These are phyloP conservation scores for Macroramphosus scolopax DNA, from an alignment of 2,797 vertebrate genomes.

Conservation along the genomic window DNA sequence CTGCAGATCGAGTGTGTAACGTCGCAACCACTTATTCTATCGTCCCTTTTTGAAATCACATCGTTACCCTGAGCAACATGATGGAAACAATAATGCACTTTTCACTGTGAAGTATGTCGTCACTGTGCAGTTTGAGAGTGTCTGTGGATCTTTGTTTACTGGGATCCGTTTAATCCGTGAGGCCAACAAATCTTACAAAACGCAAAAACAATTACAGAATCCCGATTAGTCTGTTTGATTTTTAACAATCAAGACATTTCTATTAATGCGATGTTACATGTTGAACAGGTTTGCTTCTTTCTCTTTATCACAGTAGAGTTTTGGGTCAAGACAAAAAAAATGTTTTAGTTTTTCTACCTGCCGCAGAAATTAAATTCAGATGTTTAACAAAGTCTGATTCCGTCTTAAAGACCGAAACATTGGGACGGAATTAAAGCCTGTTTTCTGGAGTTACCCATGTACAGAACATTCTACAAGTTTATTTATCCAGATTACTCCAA, in stretches of 20 bases:
- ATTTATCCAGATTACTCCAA: constrained; percentile 71
- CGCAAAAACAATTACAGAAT: constrained; percentile 51
- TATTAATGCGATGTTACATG: too few species aligned
- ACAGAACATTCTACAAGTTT: constrained; percentile 78
- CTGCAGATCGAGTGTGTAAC: constrained; percentile 54
- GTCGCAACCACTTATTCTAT: constrained; percentile 41
- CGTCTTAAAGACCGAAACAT: constrained; percentile 63
- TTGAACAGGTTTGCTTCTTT: constrained; percentile 84
- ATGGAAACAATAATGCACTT: constrained; percentile 96
- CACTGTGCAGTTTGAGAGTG: constrained; percentile 84
- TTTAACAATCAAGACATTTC: too few species aligned
- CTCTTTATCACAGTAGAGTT: constrained; percentile 80
- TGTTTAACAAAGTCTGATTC: constrained; percentile 56
- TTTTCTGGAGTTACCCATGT: constrained; percentile 76
- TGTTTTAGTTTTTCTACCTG: constrained; percentile 78
- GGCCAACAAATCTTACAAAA: constrained; percentile 53
- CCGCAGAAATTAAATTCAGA: constrained; percentile 66
- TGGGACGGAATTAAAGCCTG: constrained; percentile 71
- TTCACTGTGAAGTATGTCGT: constrained; percentile 91
- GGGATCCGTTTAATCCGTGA: constrained; percentile 47
- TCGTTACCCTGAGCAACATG: constrained; percentile 95
- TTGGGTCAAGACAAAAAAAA: constrained; percentile 71
- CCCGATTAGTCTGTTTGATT: constrained; percentile 33
- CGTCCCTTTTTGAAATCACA: constrained; percentile 51
- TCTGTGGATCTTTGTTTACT: constrained; percentile 51